Evolutionary conservation across 2,888 invertebrate genomes (phyloP).

Genomic region (Nematopogon swammerdamellus): DNA sequence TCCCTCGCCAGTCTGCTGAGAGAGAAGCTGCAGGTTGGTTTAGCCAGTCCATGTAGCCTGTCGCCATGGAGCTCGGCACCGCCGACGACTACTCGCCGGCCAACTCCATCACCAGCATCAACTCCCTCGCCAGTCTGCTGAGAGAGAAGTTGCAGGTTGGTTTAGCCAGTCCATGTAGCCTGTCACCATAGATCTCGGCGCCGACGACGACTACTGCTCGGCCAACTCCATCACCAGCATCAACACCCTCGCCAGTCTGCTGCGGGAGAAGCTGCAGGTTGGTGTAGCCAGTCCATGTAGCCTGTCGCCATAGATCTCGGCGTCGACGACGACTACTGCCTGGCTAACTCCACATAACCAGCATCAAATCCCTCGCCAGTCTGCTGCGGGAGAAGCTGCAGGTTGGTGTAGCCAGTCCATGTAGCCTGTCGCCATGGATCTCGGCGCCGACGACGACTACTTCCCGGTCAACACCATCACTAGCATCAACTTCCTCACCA

Average conservation of each 20-base stretch:
- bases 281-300: no score
- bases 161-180: no score
- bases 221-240: constrained; percentile 80
- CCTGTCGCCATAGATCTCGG: no score
- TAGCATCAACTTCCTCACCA: constrained; percentile 81
- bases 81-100: constrained; percentile 67
- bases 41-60: no score
- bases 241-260: constrained; percentile 78
- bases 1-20: constrained; percentile 78
- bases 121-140: constrained; percentile 78
- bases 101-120: constrained; percentile 80
- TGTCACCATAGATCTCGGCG: neutral
- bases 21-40: constrained; percentile 83
- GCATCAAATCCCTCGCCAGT: constrained; percentile 81
- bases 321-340: no score
- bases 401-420: constrained; percentile 44
- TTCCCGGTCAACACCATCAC: constrained; percentile 77
- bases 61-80: neutral
- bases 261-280: constrained; percentile 82
- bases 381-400: constrained; percentile 79
- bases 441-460: no score
- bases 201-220: constrained; percentile 63
- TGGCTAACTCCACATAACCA: constrained; percentile 78
- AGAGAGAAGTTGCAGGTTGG: constrained; percentile 83
- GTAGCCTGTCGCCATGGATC: no score